These are phyloP conservation scores for Tympanoctomys barrerae DNA, from an alignment of 2,797 vertebrate species.

Conservation along the genomic window DNA sequence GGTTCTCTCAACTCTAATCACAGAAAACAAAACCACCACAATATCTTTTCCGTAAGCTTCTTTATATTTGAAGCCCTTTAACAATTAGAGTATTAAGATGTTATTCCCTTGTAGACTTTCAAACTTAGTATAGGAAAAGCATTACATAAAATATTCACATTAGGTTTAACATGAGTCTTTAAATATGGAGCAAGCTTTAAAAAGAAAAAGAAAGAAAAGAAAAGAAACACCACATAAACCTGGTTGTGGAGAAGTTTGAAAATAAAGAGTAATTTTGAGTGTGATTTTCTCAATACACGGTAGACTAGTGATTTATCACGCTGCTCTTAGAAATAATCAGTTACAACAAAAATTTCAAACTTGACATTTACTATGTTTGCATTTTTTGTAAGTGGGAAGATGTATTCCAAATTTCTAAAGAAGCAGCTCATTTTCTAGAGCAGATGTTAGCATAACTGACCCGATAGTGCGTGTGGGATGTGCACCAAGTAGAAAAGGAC, in stretches of 20 bases:
- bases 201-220: no score
- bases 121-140: not conserved
- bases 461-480: not conserved
- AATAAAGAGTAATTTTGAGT: not conserved
- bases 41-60: not conserved
- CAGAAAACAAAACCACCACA: conserved; percentile 42
- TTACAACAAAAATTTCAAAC: not conserved
- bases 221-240: not conserved
- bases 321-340: not conserved
- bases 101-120: not conserved
- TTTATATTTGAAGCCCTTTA: not conserved
- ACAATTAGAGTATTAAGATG: conserved; percentile 44
- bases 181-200: not conserved
- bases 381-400: not conserved
- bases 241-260: not conserved
- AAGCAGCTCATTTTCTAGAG: not conserved
- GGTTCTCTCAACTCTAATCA: not conserved
- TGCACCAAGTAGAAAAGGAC: not conserved
- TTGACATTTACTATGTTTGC: not conserved
- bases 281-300: not conserved
- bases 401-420: not conserved
- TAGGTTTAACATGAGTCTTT: not conserved
- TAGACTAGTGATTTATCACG: not conserved
- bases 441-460: not conserved
- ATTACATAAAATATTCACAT: not conserved